Percentiles rank a stretch among this genome's conserved stretches.
These are phyloP conservation scores for Nephila pilipes DNA, from an alignment of 1,140 invertebrate genomes.

Conservation along the genomic window DNA sequence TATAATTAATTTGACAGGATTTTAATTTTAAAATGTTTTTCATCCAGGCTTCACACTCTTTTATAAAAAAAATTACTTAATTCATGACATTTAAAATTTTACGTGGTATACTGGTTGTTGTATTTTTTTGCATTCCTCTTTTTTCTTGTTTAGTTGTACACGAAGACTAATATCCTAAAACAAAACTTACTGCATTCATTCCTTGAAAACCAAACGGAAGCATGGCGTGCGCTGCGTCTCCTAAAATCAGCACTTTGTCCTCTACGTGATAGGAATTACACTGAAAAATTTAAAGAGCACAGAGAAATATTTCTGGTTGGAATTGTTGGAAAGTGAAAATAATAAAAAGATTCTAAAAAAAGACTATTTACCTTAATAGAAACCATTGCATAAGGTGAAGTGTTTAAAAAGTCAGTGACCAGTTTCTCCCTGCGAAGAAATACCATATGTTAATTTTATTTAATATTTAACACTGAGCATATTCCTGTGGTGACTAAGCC, in stretches of 20 bases:
- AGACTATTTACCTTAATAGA: constrained; percentile 80
- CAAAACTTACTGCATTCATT: constrained; percentile 92
- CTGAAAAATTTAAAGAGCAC: background rate
- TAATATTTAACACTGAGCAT: too few species aligned
- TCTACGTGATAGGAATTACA: constrained; percentile 84
- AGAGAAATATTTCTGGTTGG: background rate
- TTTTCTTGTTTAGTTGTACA: too few species aligned
- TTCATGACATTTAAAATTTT: too few species aligned
- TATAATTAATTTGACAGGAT: too few species aligned
- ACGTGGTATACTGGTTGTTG: too few species aligned
- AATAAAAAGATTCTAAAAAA: background rate
- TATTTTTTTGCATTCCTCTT: too few species aligned
- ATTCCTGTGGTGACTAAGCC: too few species aligned
- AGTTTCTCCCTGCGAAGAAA: constrained; percentile 68
- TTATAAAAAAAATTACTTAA: too few species aligned
- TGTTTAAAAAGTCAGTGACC: constrained; percentile 48
- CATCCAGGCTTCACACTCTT: too few species aligned
- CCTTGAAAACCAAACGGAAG: constrained; percentile 99
- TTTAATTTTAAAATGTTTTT: too few species aligned
- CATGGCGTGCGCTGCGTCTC: constrained; percentile 98
- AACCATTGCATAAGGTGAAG: constrained; percentile 31
- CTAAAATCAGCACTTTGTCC: constrained; percentile 89
- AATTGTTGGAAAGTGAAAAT: background rate
- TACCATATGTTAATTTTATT: too few species aligned
- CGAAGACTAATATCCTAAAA: too few species aligned